These are phyloP conservation scores for Chaetorhynchus papuensis DNA, from an alignment of 2,113 vertebrate species.

Conservation along the genomic window DNA sequence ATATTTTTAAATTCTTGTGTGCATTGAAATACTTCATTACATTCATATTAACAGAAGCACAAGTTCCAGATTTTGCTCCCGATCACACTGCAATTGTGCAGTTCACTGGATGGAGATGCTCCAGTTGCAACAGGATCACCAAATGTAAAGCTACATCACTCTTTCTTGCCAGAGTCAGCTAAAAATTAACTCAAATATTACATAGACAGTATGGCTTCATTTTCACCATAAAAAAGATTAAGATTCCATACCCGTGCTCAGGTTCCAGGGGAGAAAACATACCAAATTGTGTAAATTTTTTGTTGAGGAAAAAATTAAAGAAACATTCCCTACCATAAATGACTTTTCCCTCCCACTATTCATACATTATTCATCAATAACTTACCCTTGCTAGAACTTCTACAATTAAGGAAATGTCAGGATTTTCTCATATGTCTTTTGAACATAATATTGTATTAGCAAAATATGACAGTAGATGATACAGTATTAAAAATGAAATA, in stretches of 20 bases:
- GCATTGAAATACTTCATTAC: not conserved
- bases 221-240: not conserved
- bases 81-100: not conserved
- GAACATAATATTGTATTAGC: not conserved
- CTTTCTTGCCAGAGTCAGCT: not conserved
- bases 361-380: slow-evolving; percentile 1
- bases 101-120: not conserved
- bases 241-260: not conserved
- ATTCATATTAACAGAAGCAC: not conserved
- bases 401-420: slow-evolving; percentile 37
- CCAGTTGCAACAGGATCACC: not conserved
- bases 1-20: not conserved
- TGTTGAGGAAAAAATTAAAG: slow-evolving; percentile 5
- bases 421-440: slow-evolving; percentile 10
- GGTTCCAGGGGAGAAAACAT: not conserved
- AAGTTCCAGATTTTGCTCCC: not conserved
- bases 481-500: not conserved
- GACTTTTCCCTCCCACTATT: not conserved
- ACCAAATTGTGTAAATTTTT: not conserved
- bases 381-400: not conserved
- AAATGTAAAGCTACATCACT: not conserved
- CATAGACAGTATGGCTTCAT: not conserved
- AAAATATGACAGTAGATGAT: not conserved
- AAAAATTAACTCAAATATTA: not conserved
- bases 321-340: not conserved